These are phyloP conservation scores for Ornithoptera alexandrae DNA, from an alignment of 2,888 invertebrate genomes.

Conservation along the genomic window DNA sequence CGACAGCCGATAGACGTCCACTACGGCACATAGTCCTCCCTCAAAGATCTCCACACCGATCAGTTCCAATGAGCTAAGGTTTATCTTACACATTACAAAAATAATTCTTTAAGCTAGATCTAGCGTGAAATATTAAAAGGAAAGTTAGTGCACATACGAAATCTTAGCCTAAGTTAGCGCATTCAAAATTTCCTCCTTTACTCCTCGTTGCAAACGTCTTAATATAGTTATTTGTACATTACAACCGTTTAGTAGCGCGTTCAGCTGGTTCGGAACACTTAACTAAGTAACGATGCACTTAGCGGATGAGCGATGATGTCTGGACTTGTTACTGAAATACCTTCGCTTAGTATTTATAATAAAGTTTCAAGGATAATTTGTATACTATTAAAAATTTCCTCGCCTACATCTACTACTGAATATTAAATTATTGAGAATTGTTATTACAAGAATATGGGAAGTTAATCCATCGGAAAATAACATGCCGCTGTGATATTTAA, in stretches of 20 bases:
- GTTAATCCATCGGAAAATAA: too few relatives aligned
- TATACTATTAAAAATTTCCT: too few relatives aligned
- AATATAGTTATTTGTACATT: conserved; percentile 1
- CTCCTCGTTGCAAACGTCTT: not conserved
- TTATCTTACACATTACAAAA: too few relatives aligned
- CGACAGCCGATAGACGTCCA: too few relatives aligned
- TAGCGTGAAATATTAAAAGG: not conserved
- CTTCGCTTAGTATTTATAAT: not conserved
- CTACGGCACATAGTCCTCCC: too few relatives aligned
- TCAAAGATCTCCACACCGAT: too few relatives aligned
- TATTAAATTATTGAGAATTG: too few relatives aligned
- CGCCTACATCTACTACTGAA: too few relatives aligned
- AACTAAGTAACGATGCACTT: not conserved
- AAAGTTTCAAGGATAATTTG: too few relatives aligned
- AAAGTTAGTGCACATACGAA: not conserved
- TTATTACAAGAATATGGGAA: too few relatives aligned
- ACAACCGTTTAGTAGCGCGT: not conserved
- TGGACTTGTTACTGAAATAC: not conserved
- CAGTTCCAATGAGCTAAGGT: too few relatives aligned
- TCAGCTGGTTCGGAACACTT: not conserved
- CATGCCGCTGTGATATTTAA: too few relatives aligned
- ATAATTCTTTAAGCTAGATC: not conserved
- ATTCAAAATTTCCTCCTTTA: not conserved
- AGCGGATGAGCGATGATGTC: not conserved
- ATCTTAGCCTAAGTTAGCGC: not conserved